phyloP scores from a whole-genome alignment of 2,888 invertebrate genomes.

The Sericinus montela region DNA sequence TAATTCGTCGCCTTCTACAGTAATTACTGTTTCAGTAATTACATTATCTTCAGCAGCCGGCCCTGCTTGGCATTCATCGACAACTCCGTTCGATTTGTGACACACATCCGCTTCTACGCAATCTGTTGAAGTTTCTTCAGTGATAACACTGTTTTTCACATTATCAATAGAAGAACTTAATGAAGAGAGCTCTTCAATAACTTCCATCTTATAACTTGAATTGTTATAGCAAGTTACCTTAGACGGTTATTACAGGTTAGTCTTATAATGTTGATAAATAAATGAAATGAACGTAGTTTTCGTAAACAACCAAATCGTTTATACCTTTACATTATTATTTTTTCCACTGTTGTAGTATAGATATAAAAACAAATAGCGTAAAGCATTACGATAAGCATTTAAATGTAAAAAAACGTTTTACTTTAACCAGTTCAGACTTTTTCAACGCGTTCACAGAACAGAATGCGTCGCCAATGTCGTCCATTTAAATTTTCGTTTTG shows the following conservation, averaged over 20 bases:
- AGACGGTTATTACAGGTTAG: constrained; percentile 27
- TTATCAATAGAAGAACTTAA: constrained; percentile 35
- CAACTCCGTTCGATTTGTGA: constrained; percentile 62
- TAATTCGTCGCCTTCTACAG: background rate
- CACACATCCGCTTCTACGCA: constrained; percentile 43
- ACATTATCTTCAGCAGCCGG: constrained; percentile 7
- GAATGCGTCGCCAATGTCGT: constrained; percentile 13
- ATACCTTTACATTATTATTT: constrained; percentile 12
- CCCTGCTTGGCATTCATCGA: constrained; percentile 27
- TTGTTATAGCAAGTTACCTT: background rate
- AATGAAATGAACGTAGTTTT: constrained; percentile 36
- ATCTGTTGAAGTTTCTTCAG: constrained; percentile 33
- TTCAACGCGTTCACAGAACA: constrained; percentile 27
- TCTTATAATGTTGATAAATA: constrained; percentile 43
- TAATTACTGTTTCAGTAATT: constrained; percentile 7
- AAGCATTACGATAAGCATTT: constrained; percentile 3
- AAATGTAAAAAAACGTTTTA: constrained; percentile 20
- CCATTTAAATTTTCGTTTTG: constrained; percentile 21
- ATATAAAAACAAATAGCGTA: background rate
- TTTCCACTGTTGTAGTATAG: background rate
- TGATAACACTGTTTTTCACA: constrained; percentile 37
- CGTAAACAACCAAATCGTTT: constrained; percentile 5
- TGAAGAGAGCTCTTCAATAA: constrained; percentile 39
- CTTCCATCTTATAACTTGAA: constrained; percentile 38
- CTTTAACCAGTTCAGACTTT: constrained; percentile 23